Evolutionary conservation across 2,113 vertebrate species (phyloP).

Genomic region (Peromyscus polionotus): DNA sequence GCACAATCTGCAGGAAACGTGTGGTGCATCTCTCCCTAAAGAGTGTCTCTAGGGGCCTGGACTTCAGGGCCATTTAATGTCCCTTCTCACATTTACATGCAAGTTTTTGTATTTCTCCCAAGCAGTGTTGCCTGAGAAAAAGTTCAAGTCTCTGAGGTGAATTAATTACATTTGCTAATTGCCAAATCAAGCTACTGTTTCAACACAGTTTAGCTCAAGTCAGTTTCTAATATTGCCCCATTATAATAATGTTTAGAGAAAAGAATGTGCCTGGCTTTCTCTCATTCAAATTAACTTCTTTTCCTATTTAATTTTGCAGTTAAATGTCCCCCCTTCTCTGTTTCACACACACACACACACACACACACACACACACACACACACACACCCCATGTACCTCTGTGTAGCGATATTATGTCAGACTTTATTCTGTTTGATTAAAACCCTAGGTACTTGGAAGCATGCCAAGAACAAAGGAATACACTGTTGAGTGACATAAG

Average conservation of each 20-base stretch:
- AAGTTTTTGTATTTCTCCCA: slow-evolving; percentile 68
- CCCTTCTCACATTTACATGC: slow-evolving; percentile 58
- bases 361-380: neutral
- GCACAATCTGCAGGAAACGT: too few species aligned
- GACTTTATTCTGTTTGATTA: slow-evolving; percentile 26
- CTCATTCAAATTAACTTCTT: slow-evolving; percentile 69
- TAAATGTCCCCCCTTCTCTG: neutral
- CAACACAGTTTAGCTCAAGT: slow-evolving; percentile 85
- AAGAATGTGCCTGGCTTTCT: slow-evolving; percentile 60
- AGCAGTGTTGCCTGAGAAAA: slow-evolving; percentile 75
- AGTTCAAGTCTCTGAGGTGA: slow-evolving; percentile 80
- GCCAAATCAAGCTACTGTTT: slow-evolving; percentile 84
- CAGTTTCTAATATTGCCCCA: slow-evolving; percentile 79
- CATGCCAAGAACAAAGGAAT: slow-evolving; percentile 54
- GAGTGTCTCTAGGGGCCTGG: neutral
- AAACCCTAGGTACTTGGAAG: slow-evolving; percentile 42
- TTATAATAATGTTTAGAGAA: slow-evolving; percentile 79
- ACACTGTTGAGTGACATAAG: neutral
- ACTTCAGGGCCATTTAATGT: slow-evolving; percentile 49
- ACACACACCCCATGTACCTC: neutral
- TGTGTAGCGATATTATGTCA: slow-evolving; percentile 59
- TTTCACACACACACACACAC: neutral
- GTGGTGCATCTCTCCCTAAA: neutral
- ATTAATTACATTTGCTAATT: slow-evolving; percentile 84
- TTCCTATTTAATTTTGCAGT: slow-evolving; percentile 78